Evolutionary conservation across 2,888 invertebrate genomes (phyloP).

Genomic region (Endomychus coccineus): DNA sequence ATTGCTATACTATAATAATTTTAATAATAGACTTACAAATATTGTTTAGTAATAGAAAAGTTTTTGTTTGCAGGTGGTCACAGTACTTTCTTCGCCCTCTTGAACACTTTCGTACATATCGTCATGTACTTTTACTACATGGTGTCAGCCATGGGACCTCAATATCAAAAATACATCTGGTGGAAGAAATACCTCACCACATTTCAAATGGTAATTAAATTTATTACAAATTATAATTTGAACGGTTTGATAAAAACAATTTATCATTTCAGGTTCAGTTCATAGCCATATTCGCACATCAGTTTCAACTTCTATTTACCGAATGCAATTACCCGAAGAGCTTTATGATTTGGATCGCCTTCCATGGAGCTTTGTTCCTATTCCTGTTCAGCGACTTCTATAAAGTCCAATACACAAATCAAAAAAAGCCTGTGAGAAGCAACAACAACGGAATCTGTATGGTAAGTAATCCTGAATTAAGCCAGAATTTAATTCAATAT

Average conservation of each 20-base stretch:
- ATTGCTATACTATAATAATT: too few relatives aligned
- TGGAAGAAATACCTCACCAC: conserved; percentile 96
- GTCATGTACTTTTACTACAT: conserved; percentile 98
- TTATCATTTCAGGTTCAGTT: conserved; percentile 70
- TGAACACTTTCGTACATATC: conserved; percentile 93
- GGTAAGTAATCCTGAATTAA: conserved; percentile 50
- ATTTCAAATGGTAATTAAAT: conserved; percentile 78
- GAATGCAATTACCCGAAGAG: conserved; percentile 87
- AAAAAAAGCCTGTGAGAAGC: conserved; percentile 30
- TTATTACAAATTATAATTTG: not conserved
- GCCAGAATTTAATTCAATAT: too few relatives aligned
- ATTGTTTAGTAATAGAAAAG: too few relatives aligned
- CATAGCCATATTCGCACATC: conserved; percentile 83
- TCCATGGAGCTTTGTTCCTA: conserved; percentile 89
- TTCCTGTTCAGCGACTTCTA: conserved; percentile 94
- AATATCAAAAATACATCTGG: conserved; percentile 91
- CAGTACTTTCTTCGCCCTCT: conserved; percentile 90
- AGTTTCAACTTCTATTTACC: conserved; percentile 82
- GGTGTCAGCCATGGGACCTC: conserved; percentile 88
- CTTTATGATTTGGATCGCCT: conserved; percentile 90
- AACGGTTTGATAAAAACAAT: not conserved
- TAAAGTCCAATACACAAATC: conserved; percentile 65
- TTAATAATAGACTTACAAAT: too few relatives aligned
- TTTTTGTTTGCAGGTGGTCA: conserved; percentile 68
- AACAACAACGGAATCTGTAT: conserved; percentile 55